Conservation (phyloP, 2,797 vertebrate species). For the Xerus rutilus region DNA sequence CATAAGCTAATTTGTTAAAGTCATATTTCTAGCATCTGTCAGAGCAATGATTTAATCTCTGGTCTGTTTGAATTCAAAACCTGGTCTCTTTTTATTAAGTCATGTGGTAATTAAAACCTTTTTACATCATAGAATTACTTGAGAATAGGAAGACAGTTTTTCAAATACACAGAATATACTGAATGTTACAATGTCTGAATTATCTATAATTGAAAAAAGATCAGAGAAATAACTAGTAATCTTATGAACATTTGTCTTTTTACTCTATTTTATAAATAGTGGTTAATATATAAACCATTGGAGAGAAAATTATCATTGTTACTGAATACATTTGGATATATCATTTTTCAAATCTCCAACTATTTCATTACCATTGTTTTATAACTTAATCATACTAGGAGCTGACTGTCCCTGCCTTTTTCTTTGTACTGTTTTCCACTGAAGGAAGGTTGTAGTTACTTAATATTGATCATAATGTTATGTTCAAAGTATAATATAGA, state of each 20-base stretch:
- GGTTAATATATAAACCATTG: slow-evolving; percentile 44
- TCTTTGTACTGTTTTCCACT: background rate
- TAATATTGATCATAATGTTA: slow-evolving; percentile 7
- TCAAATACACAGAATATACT: background rate
- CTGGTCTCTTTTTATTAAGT: background rate
- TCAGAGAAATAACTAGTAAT: slow-evolving; percentile 14
- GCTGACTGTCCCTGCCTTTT: background rate
- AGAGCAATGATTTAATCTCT: background rate
- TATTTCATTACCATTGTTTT: slow-evolving; percentile 49
- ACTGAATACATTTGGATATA: background rate
- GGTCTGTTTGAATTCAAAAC: slow-evolving; percentile 10
- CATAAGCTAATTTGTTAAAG: background rate
- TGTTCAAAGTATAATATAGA: background rate
- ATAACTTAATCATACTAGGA: background rate
- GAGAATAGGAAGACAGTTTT: background rate
- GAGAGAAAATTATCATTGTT: slow-evolving; percentile 36
- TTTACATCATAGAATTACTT: slow-evolving; percentile 10
- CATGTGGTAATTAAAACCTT: background rate
- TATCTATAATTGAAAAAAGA: background rate
- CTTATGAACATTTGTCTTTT: background rate
- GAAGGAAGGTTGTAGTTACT: slow-evolving; percentile 29
- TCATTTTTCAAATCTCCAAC: background rate
- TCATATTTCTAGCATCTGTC: background rate
- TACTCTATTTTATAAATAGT: background rate
- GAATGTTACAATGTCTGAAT: slow-evolving; percentile 24